These are phyloP conservation scores for Metalampra italica DNA, from an alignment of 2,888 invertebrate genomes.

Conservation along the genomic window DNA sequence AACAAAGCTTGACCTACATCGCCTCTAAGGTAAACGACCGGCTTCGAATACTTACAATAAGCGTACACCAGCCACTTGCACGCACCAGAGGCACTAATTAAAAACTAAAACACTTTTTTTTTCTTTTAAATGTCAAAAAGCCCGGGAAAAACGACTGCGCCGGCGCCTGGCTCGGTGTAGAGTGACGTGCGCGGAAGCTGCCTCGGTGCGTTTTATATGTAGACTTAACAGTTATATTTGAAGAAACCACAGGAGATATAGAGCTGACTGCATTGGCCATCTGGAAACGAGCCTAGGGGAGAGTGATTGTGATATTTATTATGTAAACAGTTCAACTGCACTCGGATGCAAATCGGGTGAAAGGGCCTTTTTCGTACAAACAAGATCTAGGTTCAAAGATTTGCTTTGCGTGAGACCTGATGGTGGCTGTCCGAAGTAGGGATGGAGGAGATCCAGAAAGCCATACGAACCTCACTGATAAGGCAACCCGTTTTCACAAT, in stretches of 20 bases:
- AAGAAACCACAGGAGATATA: slow-evolving; percentile 43
- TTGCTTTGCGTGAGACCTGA: too few species aligned
- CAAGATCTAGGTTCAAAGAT: too few species aligned
- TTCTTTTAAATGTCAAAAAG: slow-evolving; percentile 37
- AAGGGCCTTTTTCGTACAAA: too few species aligned
- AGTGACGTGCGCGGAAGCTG: slow-evolving; percentile 73
- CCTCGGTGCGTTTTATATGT: slow-evolving; percentile 60
- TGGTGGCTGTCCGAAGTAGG: too few species aligned
- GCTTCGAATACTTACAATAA: slow-evolving; percentile 44
- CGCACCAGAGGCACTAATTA: slow-evolving; percentile 41
- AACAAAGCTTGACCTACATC: slow-evolving; percentile 53
- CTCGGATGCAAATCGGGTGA: too few species aligned
- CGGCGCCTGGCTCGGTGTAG: slow-evolving; percentile 49
- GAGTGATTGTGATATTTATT: too few species aligned
- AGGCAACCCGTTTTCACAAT: too few species aligned
- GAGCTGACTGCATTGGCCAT: slow-evolving; percentile 30
- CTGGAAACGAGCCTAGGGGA: slow-evolving; percentile 10
- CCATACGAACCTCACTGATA: too few species aligned
- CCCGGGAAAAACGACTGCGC: slow-evolving; percentile 55
- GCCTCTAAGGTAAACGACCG: slow-evolving; percentile 35
- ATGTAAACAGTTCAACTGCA: too few species aligned
- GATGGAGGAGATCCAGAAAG: too few species aligned
- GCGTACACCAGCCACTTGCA: slow-evolving; percentile 35
- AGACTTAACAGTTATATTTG: slow-evolving; percentile 72
- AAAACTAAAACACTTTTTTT: slow-evolving; percentile 33